Conservation (phyloP, 2,888 invertebrate species). For the Platycheirus albimanus region DNA sequence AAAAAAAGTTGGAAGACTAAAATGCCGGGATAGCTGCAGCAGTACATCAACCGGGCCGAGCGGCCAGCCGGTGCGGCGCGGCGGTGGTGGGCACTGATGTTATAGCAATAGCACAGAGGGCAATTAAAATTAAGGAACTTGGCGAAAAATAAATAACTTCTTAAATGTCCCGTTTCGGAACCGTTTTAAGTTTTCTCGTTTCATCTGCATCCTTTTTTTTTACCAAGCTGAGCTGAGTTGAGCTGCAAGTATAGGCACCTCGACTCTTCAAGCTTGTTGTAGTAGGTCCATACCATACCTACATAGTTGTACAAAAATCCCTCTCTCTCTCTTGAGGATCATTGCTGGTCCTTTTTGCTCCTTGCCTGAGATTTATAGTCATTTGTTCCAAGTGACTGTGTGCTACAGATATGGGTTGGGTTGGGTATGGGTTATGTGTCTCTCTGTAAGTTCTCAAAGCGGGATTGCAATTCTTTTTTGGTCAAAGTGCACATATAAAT, state of each 20-base stretch:
- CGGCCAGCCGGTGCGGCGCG: too few species aligned
- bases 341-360: slow-evolving; percentile 26
- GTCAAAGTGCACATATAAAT: slow-evolving; percentile 72
- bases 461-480: slow-evolving; percentile 54
- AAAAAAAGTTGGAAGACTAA: slow-evolving; percentile 7
- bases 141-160: slow-evolving; percentile 68
- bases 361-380: slow-evolving; percentile 63
- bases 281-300: not conserved
- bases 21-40: slow-evolving; percentile 50
- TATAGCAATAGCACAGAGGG: slow-evolving; percentile 47
- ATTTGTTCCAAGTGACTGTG: slow-evolving; percentile 47
- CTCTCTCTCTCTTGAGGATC: slow-evolving; percentile 31
- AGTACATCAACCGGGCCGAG: slow-evolving; percentile 59
- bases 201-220: slow-evolving; percentile 23
- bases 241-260: not conserved
- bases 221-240: too few species aligned
- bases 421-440: slow-evolving; percentile 24
- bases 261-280: slow-evolving; percentile 36
- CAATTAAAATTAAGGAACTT: slow-evolving; percentile 74
- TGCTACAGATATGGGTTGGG: not conserved
- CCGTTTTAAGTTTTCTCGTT: slow-evolving; percentile 49
- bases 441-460: slow-evolving; percentile 43
- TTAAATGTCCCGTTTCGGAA: slow-evolving; percentile 71
- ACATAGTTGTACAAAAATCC: slow-evolving; percentile 33
- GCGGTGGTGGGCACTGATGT: not conserved